phyloP scores from a whole-genome alignment of 2,888 invertebrate genomes.

The Dyspetes luteomarginatus region DNA sequence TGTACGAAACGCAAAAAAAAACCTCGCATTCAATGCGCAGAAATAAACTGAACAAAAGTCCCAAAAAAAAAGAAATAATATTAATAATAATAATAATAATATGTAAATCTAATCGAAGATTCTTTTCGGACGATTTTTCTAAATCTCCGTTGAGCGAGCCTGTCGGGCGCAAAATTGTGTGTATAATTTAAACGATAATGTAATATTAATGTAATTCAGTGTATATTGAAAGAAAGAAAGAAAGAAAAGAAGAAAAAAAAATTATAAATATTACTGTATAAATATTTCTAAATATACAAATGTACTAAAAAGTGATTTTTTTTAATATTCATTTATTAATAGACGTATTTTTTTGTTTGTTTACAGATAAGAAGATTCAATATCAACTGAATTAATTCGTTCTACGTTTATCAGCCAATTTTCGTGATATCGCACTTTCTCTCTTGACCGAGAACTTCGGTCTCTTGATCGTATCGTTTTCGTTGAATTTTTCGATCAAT shows the following conservation, averaged over 20 bases:
- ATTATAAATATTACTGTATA: conserved; percentile 76
- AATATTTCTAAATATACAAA: conserved; percentile 82
- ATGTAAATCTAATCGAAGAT: conserved; percentile 67
- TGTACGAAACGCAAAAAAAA: conserved; percentile 42
- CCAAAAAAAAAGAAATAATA: conserved; percentile 1
- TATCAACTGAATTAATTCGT: conserved; percentile 7
- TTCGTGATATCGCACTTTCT: conserved; percentile 70
- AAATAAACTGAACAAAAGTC: conserved; percentile 4
- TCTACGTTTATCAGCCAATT: conserved; percentile 34
- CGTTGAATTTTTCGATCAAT: conserved; percentile 35
- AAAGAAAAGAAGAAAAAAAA: conserved; percentile 51
- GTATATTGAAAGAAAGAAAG: conserved; percentile 76
- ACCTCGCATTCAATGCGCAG: conserved; percentile 51
- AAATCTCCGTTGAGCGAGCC: conserved; percentile 73
- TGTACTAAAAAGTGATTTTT: conserved; percentile 71
- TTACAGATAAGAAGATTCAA: no score
- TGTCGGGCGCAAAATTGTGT: conserved; percentile 74
- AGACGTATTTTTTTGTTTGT: conserved; percentile 2
- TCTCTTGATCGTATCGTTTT: background rate
- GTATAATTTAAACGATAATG: conserved; percentile 78
- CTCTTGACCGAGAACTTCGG: conserved; percentile 69
- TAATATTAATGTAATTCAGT: conserved; percentile 81
- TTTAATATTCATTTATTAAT: background rate
- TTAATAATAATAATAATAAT: conserved; percentile 65
- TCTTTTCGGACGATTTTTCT: conserved; percentile 72